Base-by-base conservation (phyloP, 1,140 invertebrate genomes). In the Heliconius congener region DNA sequence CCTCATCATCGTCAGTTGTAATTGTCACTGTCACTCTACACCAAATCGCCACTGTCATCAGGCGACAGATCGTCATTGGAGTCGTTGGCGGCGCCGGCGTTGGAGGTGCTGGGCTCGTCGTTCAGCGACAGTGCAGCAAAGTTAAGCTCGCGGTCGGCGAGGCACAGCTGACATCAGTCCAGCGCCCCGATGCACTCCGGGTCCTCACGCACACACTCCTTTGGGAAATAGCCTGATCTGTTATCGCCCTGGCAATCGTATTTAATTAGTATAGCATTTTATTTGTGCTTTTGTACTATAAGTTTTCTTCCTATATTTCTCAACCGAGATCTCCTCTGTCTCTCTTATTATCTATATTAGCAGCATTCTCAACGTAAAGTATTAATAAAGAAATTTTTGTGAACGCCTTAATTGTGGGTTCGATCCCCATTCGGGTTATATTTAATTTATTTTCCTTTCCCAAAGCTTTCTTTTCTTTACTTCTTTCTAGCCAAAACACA, bases 161-260 rank as follows among this genome's bases (percentile, higher is more conserved):
- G 88, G 86, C 92, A 94, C 73, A 90, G 88, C 87, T 90, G 88
- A 84, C 92, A 93, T 94, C 93, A 95, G 90, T 95, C 94, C 13
- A 95, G 85, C 82, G 90, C 93, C 5, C 94, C 94, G 74, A 94
- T 91, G 75, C 93, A 95, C 83, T 95, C 94, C 0, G 93, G 94
- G 73, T 95, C 94, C 88, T 95, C 94, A 71, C 92, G 90, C 75
- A 95, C 94, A 82, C 94, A 95, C 81, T 95, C 94, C 84, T 95
- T 95, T 1, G 94, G 94, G 88, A 95, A 95, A 85, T 94, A 95
- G 3, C 94, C 94, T 2, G 94, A 91, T 1, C 92, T 85, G 82
- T 93, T 90, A 86, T 94, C 93, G 57, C 91, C 92, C 91, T 94
- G 86, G 13, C 57, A 55, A 23, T 8, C 2, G 6, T 8, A 39